Conservation (phyloP, 2,888 invertebrate genomes). For the Caenorhabditis imperialis region DNA sequence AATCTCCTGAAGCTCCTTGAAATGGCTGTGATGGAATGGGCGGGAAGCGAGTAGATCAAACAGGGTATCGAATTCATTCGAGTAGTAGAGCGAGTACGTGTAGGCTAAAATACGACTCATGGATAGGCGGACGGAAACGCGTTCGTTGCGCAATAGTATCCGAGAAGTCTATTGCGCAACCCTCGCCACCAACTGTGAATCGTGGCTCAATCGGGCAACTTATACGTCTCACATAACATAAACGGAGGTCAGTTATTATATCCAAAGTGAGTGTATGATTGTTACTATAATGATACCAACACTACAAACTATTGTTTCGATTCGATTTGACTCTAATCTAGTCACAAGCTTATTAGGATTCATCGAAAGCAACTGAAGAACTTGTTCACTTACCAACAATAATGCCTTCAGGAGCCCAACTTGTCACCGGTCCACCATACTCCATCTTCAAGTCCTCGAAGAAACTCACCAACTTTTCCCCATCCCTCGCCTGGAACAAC, state of each 20-base stretch:
- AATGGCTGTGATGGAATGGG: conserved; percentile 77
- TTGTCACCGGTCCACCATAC: not conserved
- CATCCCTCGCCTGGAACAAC: conserved; percentile 64
- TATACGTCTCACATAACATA: too few relatives aligned
- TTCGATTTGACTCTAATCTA: too few relatives aligned
- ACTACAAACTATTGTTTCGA: too few relatives aligned
- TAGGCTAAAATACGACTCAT: conserved; percentile 59
- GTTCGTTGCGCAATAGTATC: too few relatives aligned
- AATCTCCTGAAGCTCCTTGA: conserved; percentile 85
- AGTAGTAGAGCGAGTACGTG: conserved; percentile 56
- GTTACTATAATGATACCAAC: too few relatives aligned
- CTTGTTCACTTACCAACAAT: conserved; percentile 17
- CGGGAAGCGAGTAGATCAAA: conserved; percentile 46
- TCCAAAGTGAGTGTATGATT: too few relatives aligned
- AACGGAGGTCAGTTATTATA: too few relatives aligned
- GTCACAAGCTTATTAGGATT: too few relatives aligned
- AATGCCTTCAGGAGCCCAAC: conserved; percentile 27
- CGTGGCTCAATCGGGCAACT: too few relatives aligned
- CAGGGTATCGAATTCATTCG: conserved; percentile 58
- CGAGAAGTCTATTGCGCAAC: too few relatives aligned
- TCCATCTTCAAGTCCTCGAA: conserved; percentile 35
- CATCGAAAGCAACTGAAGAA: not conserved
- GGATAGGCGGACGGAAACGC: too few relatives aligned
- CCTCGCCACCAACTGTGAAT: too few relatives aligned
- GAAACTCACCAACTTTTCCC: conserved; percentile 52